Base-by-base conservation (phyloP, 2,113 vertebrate species). In the Corydoras sp. region DNA sequence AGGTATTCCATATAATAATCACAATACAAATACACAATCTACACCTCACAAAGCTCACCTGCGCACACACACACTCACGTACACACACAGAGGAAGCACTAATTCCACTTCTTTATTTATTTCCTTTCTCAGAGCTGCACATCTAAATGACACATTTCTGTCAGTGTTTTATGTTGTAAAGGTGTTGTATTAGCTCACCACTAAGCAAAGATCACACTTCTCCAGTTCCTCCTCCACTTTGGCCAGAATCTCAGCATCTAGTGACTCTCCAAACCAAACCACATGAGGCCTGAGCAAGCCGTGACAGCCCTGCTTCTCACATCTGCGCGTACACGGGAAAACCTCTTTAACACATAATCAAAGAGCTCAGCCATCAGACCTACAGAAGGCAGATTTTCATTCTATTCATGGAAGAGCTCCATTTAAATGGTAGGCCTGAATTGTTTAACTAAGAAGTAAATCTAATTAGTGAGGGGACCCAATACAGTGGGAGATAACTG, bases 181-280 rank as follows among this genome's bases (percentile, higher is more conserved):
- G 35, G 35, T 43, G 35, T 43, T 29, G 35, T 3, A 10, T 14
- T 9, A 4, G 88, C 93, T 76, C 81, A 97, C 97, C 74, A 99
- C 93, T 5, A 99, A 86, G 76, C 97, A 98, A 62, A 99, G 89
- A 85, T 99, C 97, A 71, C 97, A 99, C 64, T 83, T 86, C 32
- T 93, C 88, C 63, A 99, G 87, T 75, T 92, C 95, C 69, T 84
- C 79, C 80, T 97, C 92, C 18, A 92, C 95, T 0, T 76, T 66
- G 0, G 82, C 87, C 70, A 98, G 87, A 66, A 95, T 5, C 3
- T 87, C 83, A 0, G 95, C 85, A 80, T 98, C 93, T 82, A 99
- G 88, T 53, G 91, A 88, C 81, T 99, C 97, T 10, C 96, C 97
- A 74, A 98, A 99, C 97, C 97, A 99, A 53, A 99, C 93, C 0